Base-by-base conservation (phyloP, 2,113 vertebrate genomes). In the Sporophila hypoxantha region DNA sequence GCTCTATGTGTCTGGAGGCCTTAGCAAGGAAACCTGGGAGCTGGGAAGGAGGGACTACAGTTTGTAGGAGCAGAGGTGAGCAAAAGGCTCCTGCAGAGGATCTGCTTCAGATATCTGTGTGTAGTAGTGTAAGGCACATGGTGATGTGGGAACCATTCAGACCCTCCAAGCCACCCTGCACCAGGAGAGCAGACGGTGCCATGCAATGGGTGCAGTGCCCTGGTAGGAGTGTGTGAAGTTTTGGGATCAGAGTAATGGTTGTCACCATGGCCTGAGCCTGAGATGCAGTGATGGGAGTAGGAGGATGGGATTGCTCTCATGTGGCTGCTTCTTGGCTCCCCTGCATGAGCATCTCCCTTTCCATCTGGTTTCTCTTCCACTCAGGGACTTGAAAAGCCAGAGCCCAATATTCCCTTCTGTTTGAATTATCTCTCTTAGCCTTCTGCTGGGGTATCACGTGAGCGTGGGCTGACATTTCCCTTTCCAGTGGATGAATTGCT, bases 401-500 rank as follows among this genome's bases (percentile, higher is more conserved):
- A 87, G 65, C 34, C 62, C 50, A 49, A 0, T 64, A 22, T 60
- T 88, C 41, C 23, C 37, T 86, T 42, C 55, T 85, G 37, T 81
- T 90, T 82, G 67, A 89, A 60, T 88, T 83, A 3, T 89, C 56
- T 76, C 32, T 88, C 7, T 69, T 71, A 68, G 76, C 44, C 66
- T 93, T 80, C 74, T 6, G 4, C 53, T 50, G 17, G 52, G 65
- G 18, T 87, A 73, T 74, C 39, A 14, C 44, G 46, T 67, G 73
- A 83, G 76, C 1, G 3, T 80, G 85, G 85, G 85, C 76, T 92
- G 88, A 83, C 57, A 49, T 78, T 78, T 89, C 59, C 22, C 41
- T 62, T 91, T 88, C 66, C 61, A 92, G 67, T 5, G 2, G 77
- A 88, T 84, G 66, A 86, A 92, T 90, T 95, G 30, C 61, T 83